A percentile compares a stretch with the other conserved stretches of the same genome.
These are phyloP conservation scores for Ceramica pisi DNA, from an alignment of 2,888 invertebrate genomes.

Conservation along the genomic window DNA sequence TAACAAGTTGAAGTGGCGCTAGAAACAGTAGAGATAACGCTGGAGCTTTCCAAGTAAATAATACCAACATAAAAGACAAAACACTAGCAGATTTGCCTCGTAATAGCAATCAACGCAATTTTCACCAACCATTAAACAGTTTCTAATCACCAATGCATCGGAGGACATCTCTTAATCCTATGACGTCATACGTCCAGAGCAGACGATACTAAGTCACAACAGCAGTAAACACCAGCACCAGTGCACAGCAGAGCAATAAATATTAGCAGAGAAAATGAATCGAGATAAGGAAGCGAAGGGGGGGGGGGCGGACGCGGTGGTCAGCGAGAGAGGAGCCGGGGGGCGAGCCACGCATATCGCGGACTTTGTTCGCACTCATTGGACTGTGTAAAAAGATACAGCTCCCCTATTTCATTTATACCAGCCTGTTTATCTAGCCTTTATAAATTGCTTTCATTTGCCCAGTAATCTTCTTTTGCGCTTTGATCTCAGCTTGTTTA, in stretches of 20 bases:
- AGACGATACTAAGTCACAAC: conserved; percentile 29
- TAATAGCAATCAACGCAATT: background rate
- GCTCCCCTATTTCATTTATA: conserved; percentile 80
- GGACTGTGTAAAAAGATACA: conserved; percentile 85
- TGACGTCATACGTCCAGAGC: background rate
- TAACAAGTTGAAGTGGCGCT: background rate
- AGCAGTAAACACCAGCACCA: conserved; percentile 43
- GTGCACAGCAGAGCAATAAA: conserved; percentile 71
- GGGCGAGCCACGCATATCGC: conserved; percentile 65
- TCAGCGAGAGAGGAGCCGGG: conserved; percentile 56
- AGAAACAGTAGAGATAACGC: background rate
- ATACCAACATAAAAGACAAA: too few species aligned
- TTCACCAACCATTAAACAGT: conserved; percentile 6
- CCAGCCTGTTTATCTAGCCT: conserved; percentile 73
- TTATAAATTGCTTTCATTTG: conserved; percentile 80
- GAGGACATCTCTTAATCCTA: background rate
- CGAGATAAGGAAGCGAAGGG: conserved; percentile 74
- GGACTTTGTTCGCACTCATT: conserved; percentile 83
- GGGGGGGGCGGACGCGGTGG: conserved; percentile 54
- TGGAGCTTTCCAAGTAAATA: background rate
- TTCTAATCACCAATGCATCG: conserved; percentile 10
- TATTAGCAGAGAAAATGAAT: conserved; percentile 78
- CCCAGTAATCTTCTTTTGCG: conserved; percentile 72
- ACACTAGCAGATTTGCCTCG: background rate
- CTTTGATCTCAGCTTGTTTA: conserved; percentile 74